Evolutionary conservation across 2,888 invertebrate species (phyloP).

Genomic region (Netelia melanura): DNA sequence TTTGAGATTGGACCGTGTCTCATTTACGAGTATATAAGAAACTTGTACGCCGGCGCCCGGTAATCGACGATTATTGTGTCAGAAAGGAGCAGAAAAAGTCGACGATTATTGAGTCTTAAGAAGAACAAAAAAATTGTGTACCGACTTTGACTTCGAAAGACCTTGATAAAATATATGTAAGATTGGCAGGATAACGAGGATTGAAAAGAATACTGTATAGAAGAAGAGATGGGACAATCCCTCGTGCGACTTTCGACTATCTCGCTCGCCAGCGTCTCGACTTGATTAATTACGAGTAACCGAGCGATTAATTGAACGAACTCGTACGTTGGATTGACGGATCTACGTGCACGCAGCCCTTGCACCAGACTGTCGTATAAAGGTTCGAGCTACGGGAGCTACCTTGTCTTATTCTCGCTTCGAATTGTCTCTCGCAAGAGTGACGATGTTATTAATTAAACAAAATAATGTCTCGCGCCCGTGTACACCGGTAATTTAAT

Average conservation of each 20-base stretch:
- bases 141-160: neutral
- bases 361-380: constrained; percentile 14
- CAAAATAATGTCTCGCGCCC: constrained; percentile 13
- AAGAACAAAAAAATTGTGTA: neutral
- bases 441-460: constrained; percentile 56
- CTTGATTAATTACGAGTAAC: constrained; percentile 59
- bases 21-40: constrained; percentile 31
- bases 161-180: neutral
- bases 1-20: neutral
- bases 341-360: constrained; percentile 41
- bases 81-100: neutral
- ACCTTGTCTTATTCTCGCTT: constrained; percentile 19
- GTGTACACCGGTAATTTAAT: constrained; percentile 25
- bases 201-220: constrained; percentile 14
- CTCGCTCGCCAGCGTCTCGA: neutral
- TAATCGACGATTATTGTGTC: constrained; percentile 28
- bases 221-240: constrained; percentile 20
- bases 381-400: constrained; percentile 13
- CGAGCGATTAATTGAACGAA: constrained; percentile 58
- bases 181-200: constrained; percentile 1
- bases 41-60: constrained; percentile 13
- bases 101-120: constrained; percentile 1
- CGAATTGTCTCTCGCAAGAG: constrained; percentile 27
- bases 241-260: constrained; percentile 30
- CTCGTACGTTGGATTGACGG: constrained; percentile 51